Base-by-base conservation (phyloP, 2,113 vertebrate species). In the Megaptera novaeangliae region DNA sequence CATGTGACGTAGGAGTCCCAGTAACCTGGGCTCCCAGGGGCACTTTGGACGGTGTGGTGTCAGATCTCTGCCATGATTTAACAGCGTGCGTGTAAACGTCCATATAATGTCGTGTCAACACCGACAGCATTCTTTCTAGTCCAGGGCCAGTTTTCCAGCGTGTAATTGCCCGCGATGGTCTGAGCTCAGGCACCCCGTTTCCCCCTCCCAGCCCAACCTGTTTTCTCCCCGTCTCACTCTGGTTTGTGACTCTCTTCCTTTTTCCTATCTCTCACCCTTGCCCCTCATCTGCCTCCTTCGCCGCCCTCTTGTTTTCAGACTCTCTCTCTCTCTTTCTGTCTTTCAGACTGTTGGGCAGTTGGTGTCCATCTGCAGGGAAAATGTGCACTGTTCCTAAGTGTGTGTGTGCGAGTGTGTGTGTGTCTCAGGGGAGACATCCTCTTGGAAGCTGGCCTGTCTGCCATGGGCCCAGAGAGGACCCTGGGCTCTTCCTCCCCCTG, bases 41-140 rank as follows among this genome's bases (percentile, higher is more conserved):
- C 55, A 2, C 36, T 68, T 55, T 2, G 46, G 25, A 25, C 52
- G 8, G 13, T 15, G 68, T 44, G 36, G 39, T 1, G 34, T 49
- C 82, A 9, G 39, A 2, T 66, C n/a, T 36, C 59, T 12, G 84
- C 31, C 64, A 0, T 0, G 0, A 39, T 39, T 15, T 14, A 4
- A 39, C 18, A 39, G 83, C 1, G 6, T 36, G 86, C 41, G 29
- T 59, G 23, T 34, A 27, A 52, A 29, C 44, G 25, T 12, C 4
- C 1, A 12, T 2, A 2, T 9, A 21, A 23, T 23, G 25, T 78
- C 23, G 2, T 13, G 8, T 36, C 5, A 7, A 46, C 12, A 8
- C 36, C 0, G 57, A 46, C 23, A 44, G 31, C 3, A 0, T n/a
- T 13, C 69, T 25, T 12, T 78, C 44, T 41, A 39, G 69, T 15